Conservation (phyloP, 2,797 vertebrate genomes). For the Gorsachius magnificus region DNA sequence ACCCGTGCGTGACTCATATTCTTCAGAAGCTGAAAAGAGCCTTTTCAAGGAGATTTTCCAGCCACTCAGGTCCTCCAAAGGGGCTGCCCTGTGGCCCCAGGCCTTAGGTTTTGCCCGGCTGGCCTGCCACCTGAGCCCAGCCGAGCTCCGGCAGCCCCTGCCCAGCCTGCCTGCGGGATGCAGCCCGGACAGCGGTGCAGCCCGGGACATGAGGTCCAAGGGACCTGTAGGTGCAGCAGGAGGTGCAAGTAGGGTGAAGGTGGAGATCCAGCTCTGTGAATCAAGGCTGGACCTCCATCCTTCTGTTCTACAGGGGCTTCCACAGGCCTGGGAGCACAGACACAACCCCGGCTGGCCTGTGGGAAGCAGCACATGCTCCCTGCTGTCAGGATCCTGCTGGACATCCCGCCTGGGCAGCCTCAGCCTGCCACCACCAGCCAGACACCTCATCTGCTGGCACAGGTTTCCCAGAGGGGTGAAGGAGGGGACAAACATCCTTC, state of each 20-base stretch:
- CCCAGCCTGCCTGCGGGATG: neutral
- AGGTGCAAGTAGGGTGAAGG: neutral
- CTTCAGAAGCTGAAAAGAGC: conserved; percentile 44
- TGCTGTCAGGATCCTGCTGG: accelerated
- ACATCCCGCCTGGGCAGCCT: neutral
- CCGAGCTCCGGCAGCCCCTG: neutral
- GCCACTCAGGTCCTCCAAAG: neutral
- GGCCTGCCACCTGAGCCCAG: neutral
- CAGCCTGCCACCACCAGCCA: neutral
- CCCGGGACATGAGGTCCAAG: accelerated
- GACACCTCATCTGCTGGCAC: neutral
- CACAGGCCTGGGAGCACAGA: neutral
- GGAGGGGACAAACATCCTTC: neutral
- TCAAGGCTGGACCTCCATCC: neutral
- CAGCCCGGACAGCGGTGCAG: neutral
- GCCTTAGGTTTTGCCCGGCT: neutral
- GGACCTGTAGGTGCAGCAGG: neutral
- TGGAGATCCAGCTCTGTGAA: neutral
- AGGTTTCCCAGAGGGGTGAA: neutral
- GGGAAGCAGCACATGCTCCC: neutral
- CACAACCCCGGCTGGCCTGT: neutral
- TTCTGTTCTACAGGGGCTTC: neutral
- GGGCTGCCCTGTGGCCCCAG: neutral
- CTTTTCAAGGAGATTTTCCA: conserved; percentile 50
- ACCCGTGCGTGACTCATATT: conserved; percentile 47